A percentile compares a stretch with the other conserved stretches of the same genome.
Conservation (phyloP, 92 coral and sea anemone species). For the Desmophyllum pertusum region DNA sequence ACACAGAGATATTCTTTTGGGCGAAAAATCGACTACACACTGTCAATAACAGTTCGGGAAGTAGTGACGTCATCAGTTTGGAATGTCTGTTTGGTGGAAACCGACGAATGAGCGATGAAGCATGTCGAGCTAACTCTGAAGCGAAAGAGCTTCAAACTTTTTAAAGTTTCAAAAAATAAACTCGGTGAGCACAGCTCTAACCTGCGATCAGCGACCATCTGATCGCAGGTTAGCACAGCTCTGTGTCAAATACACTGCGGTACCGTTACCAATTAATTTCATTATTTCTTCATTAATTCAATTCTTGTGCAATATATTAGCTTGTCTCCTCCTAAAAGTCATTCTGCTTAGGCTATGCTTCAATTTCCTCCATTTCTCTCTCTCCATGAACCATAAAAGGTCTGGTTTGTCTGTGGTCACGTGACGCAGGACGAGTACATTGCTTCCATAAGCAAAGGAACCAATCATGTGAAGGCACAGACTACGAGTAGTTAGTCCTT, state of each 20-base stretch:
- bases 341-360: not conserved
- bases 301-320: not conserved
- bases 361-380: not conserved
- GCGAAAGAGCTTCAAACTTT: not conserved
- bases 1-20: not conserved
- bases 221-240: too few species aligned
- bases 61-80: not conserved
- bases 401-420: not conserved
- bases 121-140: not conserved
- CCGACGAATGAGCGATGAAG: not conserved
- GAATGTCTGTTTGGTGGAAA: not conserved
- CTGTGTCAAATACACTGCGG: too few species aligned
- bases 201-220: too few species aligned
- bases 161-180: not conserved
- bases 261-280: not conserved
- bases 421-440: not conserved
- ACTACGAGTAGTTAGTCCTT: too few species aligned
- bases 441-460: not conserved
- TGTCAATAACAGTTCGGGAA: not conserved
- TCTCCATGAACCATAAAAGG: not conserved
- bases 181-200: not conserved
- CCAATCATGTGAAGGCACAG: not conserved
- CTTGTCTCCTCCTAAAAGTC: too few species aligned
- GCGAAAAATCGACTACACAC: not conserved
- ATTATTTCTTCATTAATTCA: not conserved